Evolutionary conservation across 1,140 invertebrate genomes (phyloP), one percentile per base, ranked within the genome.

Genomic region (Hirudo medicinalis): DNA sequence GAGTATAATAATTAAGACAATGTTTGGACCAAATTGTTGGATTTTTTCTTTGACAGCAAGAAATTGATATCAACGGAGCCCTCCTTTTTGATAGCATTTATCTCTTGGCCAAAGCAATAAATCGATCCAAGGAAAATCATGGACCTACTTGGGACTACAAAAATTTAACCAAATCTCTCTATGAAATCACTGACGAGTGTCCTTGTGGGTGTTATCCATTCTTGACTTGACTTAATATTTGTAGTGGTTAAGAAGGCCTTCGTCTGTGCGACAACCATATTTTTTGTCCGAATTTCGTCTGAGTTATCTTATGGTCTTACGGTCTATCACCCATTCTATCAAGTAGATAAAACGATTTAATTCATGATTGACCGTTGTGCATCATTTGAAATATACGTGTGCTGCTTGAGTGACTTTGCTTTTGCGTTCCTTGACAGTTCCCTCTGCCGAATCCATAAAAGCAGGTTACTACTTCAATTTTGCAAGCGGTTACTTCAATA

Each of bases 121-220:
- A 63, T 20, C 57, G 29, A 22, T 63, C 57, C 4, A 13, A 8
- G 20, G 11, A 5, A 11, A 22, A 63, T 13, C 57, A 63, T 25
- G 57, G 29, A 32, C 57, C 57, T 15, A n/a, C 19, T 25, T 63
- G 57, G 57, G 19, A 63, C 57, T 63, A 63, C 29, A 63, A 32
- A 32, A 32, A 13, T 9, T 25, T 63, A 22, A 32, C 22, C 11
- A n/a, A 63, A 63, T 13, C 29, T 32, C 22, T 63, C 29, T 63
- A 63, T 20, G 20, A 63, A 63, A 22, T 63, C 57, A 63, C 57
- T 63, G 57, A 63, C 57, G 22, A 25, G 11, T 8, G 57, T 63
- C 57, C 43, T 15, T 49, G 43, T 49, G 43, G 43, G 43, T 49
- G 15, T 17, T 49, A 8, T 36, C 32, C 32, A 36, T 36, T 36